These are phyloP conservation scores for Adelphocoris suturalis DNA, from an alignment of 2,888 invertebrate species.

Conservation along the genomic window DNA sequence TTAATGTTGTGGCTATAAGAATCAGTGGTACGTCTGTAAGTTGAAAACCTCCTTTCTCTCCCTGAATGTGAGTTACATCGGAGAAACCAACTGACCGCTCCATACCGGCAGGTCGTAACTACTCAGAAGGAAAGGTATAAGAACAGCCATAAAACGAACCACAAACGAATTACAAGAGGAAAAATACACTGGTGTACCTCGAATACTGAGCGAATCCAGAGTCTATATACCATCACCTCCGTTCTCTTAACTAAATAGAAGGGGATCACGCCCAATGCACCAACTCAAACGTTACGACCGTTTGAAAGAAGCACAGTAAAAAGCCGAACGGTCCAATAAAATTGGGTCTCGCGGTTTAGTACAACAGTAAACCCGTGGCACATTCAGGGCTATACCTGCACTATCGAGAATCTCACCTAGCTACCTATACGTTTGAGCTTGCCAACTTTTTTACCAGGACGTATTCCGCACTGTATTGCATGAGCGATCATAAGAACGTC, in stretches of 20 bases:
- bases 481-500: too few relatives aligned
- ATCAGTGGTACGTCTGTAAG: not conserved
- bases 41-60: not conserved
- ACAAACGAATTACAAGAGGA: constrained; percentile 11
- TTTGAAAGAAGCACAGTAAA: constrained; percentile 52
- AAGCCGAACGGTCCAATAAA: constrained; percentile 49
- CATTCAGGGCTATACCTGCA: too few relatives aligned
- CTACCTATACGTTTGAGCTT: too few relatives aligned
- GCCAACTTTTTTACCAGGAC: too few relatives aligned
- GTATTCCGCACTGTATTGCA: too few relatives aligned
- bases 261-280: not conserved
- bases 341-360: constrained; percentile 23
- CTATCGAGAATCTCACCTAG: not conserved
- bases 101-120: not conserved
- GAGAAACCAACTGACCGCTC: constrained; percentile 20
- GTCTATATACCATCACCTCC: not conserved
- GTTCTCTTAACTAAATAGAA: constrained; percentile 24
- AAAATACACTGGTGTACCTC: not conserved
- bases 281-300: constrained; percentile 41
- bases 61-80: not conserved
- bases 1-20: not conserved
- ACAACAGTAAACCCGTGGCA: constrained; percentile 20
- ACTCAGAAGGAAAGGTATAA: not conserved
- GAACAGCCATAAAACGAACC: constrained; percentile 12
- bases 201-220: not conserved